Evolutionary conservation across 1,140 invertebrate species (phyloP).

Genomic region (Akabosia matsudoensis): DNA sequence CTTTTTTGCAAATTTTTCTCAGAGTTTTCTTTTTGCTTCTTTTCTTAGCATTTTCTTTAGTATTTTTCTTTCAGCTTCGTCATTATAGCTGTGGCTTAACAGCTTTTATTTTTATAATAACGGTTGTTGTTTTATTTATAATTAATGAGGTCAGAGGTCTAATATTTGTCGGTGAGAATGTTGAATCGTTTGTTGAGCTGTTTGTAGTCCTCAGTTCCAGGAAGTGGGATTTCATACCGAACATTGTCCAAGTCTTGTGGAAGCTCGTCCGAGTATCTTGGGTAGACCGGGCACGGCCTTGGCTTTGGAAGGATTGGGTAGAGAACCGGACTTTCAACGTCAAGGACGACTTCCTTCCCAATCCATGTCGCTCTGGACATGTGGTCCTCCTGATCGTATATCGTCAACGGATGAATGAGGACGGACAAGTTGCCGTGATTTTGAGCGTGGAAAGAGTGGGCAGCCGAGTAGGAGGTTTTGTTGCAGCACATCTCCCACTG

Average conservation of each 20-base stretch:
- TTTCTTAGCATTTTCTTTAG: too few species aligned
- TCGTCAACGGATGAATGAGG: conserved; percentile 41
- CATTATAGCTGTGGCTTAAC: too few species aligned
- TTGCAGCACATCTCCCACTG: conserved; percentile 41
- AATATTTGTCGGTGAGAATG: conserved; percentile 7
- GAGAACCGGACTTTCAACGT: conserved; percentile 29
- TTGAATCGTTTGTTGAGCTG: not conserved
- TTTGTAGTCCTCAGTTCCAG: conserved; percentile 40
- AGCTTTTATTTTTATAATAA: too few species aligned
- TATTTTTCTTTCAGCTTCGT: too few species aligned
- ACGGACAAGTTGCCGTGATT: conserved; percentile 42
- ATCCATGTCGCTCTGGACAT: conserved; percentile 30
- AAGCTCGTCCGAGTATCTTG: conserved; percentile 31
- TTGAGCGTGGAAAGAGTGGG: conserved; percentile 24
- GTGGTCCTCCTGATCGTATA: conserved; percentile 39
- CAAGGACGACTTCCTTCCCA: conserved; percentile 36
- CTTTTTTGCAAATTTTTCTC: too few species aligned
- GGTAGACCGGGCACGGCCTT: conserved; percentile 37
- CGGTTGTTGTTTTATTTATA: too few species aligned
- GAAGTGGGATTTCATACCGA: conserved; percentile 22
- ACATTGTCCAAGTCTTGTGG: not conserved
- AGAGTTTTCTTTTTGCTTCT: too few species aligned
- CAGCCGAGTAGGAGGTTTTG: conserved; percentile 27
- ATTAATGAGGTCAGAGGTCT: too few species aligned
- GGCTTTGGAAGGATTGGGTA: conserved; percentile 35